Evolutionary conservation across 1,140 invertebrate species (phyloP), one percentile per base, ranked within the genome.

Genomic region (Agraylea sexmaculata): DNA sequence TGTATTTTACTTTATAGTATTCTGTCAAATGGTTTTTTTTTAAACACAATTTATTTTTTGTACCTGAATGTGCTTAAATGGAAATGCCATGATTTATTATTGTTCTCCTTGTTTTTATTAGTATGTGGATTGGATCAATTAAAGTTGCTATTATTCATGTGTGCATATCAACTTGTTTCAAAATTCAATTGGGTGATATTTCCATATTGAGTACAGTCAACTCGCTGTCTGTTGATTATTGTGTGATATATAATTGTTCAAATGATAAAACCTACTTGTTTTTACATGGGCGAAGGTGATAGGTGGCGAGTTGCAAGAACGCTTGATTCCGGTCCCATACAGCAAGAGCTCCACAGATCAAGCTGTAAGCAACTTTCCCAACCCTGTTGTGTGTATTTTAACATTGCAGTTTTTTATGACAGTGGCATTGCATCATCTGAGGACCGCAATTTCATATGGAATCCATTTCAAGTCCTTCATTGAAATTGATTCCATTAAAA

Each of bases 301-400:
- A 87, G 88, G 88, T 83, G 89, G 89, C 80, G 88, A 92, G 80
- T 90, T 92, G 78, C 89, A 94, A 86, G 89, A 92, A 78, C 87
- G 89, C 77, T 88, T 94, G 82, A 93, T 94, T 75, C 89, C 89
- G 73, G 88, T 93, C 73, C 89, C 88, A 72, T 93, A 94, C 86
- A 93, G 89, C 88, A 94, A 94, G 87, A 92, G 86, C 75, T 89
- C 88, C 73, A 93, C 89, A 78, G 89, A 94, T 78, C 88, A 93
- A 89, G 88, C 88, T 90, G 89, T 94, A 93, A 93, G 89, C 80
- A 73, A 54, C 55, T 51, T 44, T 56, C 62, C 64, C 64, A 69
- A 66, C 60, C 31, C 16, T 18, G 3, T 25, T 40, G 30, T 23
- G 38, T 40, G 38, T 40, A 31, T 31, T 40, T 20, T 22, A 21